Conservation (phyloP, 2,888 invertebrate species). For the Sphaerophoria taeniata region DNA sequence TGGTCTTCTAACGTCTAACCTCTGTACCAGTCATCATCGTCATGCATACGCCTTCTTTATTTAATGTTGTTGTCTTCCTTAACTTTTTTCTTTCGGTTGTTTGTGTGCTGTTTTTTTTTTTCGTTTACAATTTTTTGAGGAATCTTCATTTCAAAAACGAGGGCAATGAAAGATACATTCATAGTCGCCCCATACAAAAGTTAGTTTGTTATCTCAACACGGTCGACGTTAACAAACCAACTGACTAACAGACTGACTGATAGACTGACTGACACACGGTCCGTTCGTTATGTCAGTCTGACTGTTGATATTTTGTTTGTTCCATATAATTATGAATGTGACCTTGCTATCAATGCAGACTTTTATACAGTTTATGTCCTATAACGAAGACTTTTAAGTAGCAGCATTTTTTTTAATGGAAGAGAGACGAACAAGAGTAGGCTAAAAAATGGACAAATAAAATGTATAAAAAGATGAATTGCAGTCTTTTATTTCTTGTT, state of each 20-base stretch:
- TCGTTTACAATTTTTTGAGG: not conserved
- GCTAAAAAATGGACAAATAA: slow-evolving; percentile 4
- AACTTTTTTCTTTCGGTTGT: slow-evolving; percentile 15
- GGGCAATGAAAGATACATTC: slow-evolving; percentile 48
- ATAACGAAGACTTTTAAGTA: slow-evolving; percentile 29
- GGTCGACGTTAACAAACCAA: not conserved
- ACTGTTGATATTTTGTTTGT: slow-evolving; percentile 37
- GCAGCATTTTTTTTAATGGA: not conserved
- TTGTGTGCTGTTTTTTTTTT: slow-evolving; percentile 6
- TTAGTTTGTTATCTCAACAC: slow-evolving; percentile 30
- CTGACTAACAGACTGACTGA: not conserved
- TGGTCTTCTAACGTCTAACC: slow-evolving; percentile 12
- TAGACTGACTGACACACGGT: not conserved
- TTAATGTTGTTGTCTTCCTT: slow-evolving; percentile 34
- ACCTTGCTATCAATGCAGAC: slow-evolving; percentile 54
- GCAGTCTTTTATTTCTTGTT: too few relatives aligned
- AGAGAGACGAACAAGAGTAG: slow-evolving; percentile 4
- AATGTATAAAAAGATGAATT: too few relatives aligned
- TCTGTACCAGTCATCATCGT: slow-evolving; percentile 30
- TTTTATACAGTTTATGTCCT: slow-evolving; percentile 38
- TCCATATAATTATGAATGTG: slow-evolving; percentile 47
- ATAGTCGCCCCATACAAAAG: not conserved
- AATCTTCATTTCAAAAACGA: slow-evolving; percentile 43
- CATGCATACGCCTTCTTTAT: slow-evolving; percentile 45
- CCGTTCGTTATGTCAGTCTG: slow-evolving; percentile 9